Evolutionary conservation across 2,113 vertebrate genomes (phyloP).

Genomic region (Aptenodytes patagonicus): DNA sequence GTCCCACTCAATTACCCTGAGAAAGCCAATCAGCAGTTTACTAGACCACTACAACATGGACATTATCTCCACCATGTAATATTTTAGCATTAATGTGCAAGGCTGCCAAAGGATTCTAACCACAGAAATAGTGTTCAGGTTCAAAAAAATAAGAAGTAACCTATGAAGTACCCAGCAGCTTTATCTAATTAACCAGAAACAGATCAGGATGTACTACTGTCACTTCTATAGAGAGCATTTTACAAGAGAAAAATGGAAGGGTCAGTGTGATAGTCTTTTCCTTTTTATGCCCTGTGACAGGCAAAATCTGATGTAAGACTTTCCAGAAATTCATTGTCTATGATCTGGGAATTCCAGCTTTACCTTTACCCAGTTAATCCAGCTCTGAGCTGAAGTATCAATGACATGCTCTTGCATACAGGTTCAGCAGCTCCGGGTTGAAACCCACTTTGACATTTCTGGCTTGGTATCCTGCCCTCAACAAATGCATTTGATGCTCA

Average conservation of each 20-base stretch:
- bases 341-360: background rate
- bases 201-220: background rate
- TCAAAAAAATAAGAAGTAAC: background rate
- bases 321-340: background rate
- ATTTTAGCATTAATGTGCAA: background rate
- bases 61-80: background rate
- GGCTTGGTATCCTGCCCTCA: conserved; percentile 23
- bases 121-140: background rate
- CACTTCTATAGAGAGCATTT: background rate
- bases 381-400: background rate
- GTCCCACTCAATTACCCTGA: background rate
- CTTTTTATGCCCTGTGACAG: background rate
- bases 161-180: background rate
- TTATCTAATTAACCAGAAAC: background rate
- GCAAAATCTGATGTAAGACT: background rate
- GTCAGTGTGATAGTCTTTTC: background rate
- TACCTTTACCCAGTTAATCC: background rate
- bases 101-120: background rate
- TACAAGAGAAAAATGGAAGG: background rate
- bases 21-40: background rate
- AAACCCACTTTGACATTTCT: conserved; percentile 8
- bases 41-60: background rate
- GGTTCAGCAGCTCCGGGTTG: background rate
- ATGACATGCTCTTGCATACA: background rate
- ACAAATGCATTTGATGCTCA: conserved; percentile 42